Percentiles rank a stretch among this genome's conserved stretches.
Evolutionary conservation across 2,113 vertebrate species (phyloP).

Genomic region (Bubo blakistoni): DNA sequence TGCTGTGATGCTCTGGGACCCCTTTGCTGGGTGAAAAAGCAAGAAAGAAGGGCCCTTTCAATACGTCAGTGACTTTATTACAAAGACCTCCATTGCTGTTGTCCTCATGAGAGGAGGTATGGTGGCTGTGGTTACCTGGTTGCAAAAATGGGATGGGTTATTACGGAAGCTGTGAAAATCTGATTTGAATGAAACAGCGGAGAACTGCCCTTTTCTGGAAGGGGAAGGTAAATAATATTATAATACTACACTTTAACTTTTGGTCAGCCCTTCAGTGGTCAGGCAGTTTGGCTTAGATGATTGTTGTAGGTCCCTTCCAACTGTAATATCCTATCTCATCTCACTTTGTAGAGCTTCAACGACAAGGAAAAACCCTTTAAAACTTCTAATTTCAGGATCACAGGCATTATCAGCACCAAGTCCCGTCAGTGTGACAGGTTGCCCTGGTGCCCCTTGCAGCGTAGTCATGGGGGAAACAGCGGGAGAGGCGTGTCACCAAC

Average conservation of each 20-base stretch:
- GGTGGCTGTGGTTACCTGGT: neutral
- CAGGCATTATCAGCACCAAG: accelerated
- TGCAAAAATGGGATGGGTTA: neutral
- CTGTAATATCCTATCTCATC: too few species aligned
- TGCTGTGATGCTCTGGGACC: neutral
- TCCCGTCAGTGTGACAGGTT: accelerated
- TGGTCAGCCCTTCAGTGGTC: neutral
- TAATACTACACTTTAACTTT: neutral
- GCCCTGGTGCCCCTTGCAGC: accelerated
- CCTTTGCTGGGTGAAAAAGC: neutral
- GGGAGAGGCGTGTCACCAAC: too few species aligned
- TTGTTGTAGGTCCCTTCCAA: accelerated
- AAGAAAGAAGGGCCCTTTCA: neutral
- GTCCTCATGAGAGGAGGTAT: accelerated
- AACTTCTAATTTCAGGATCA: accelerated
- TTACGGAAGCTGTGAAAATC: neutral
- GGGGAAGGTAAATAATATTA: neutral
- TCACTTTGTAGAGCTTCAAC: neutral
- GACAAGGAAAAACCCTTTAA: neutral
- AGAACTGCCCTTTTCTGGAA: neutral
- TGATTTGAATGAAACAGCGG: neutral
- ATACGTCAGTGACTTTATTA: accelerated
- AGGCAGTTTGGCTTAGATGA: neutral
- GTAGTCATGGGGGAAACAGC: neutral
- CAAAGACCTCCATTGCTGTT: neutral